These are phyloP conservation scores for Chromoteleia sp. DNA, from an alignment of 2,888 invertebrate genomes.

Conservation along the genomic window DNA sequence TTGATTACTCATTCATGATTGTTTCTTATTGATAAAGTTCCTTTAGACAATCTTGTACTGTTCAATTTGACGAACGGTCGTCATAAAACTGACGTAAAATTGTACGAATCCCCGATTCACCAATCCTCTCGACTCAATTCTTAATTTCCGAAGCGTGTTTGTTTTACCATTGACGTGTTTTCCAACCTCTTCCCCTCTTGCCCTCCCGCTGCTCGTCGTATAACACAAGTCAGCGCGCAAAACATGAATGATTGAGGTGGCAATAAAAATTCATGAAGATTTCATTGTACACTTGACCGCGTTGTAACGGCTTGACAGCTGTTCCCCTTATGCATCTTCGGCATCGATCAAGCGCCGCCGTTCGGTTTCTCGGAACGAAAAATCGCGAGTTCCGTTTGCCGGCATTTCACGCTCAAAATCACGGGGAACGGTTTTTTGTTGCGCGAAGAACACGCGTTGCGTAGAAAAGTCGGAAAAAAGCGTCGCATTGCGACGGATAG, in stretches of 20 bases:
- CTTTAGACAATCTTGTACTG: no score
- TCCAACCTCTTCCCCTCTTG: background rate
- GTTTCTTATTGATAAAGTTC: no score
- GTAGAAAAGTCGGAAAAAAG: constrained; percentile 1
- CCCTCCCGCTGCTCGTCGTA: background rate
- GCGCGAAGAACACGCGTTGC: constrained; percentile 7
- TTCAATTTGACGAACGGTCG: background rate
- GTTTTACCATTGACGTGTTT: constrained; percentile 36
- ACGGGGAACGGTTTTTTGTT: constrained; percentile 36
- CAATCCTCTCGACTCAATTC: constrained; percentile 9
- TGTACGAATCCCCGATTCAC: background rate
- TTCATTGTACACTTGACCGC: constrained; percentile 68
- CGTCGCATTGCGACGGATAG: background rate
- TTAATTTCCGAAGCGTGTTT: constrained; percentile 18
- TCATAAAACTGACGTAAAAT: background rate
- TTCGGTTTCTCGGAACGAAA: constrained; percentile 52
- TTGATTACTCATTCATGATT: no score
- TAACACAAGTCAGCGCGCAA: constrained; percentile 27
- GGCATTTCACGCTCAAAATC: constrained; percentile 61
- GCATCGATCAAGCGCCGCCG: constrained; percentile 59
- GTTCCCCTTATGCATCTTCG: constrained; percentile 59
- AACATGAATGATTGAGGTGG: constrained; percentile 44
- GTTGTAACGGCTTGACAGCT: constrained; percentile 67
- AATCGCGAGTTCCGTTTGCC: constrained; percentile 64
- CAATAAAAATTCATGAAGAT: constrained; percentile 55